Percentiles rank a stretch among this genome's conserved stretches.
Evolutionary conservation across 2,888 invertebrate genomes (phyloP).

Genomic region (Sesia bembeciformis): DNA sequence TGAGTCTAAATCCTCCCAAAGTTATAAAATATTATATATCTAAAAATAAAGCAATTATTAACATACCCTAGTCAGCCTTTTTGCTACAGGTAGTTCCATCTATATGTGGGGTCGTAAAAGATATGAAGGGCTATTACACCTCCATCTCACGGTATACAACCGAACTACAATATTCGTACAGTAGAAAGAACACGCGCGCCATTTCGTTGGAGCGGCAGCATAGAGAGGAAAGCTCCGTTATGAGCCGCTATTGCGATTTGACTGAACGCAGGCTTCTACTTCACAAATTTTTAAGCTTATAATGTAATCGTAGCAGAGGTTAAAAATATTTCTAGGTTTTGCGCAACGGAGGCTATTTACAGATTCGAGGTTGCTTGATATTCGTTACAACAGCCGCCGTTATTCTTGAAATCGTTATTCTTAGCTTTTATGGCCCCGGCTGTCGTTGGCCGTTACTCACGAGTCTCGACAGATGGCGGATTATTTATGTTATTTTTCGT

Average conservation of each 20-base stretch:
- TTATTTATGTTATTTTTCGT: not conserved
- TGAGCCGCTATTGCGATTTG: conserved; percentile 40
- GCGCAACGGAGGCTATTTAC: conserved; percentile 16
- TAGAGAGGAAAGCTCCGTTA: conserved; percentile 46
- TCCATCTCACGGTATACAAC: conserved; percentile 41
- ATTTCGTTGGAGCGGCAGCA: conserved; percentile 27
- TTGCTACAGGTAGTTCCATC: conserved; percentile 36
- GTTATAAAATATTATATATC: no score
- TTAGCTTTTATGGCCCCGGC: conserved; percentile 20
- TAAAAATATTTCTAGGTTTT: conserved; percentile 34
- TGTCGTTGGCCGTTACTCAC: conserved; percentile 16
- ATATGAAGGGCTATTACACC: conserved; percentile 9
- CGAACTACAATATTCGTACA: conserved; percentile 21
- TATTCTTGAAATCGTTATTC: conserved; percentile 51
- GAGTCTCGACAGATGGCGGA: conserved; percentile 38
- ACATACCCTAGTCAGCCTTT: conserved; percentile 24
- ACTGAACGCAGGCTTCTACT: conserved; percentile 44
- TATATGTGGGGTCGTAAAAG: conserved; percentile 11
- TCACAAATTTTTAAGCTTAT: conserved; percentile 32
- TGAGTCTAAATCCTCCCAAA: no score
- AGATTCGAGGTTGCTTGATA: conserved; percentile 23
- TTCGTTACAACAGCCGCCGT: conserved; percentile 38
- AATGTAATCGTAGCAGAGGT: conserved; percentile 26
- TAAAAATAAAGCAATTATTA: not conserved
- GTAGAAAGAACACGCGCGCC: conserved; percentile 28